Evolutionary conservation across 2,888 invertebrate species (phyloP).

Genomic region (Zaprionus lineosus): DNA sequence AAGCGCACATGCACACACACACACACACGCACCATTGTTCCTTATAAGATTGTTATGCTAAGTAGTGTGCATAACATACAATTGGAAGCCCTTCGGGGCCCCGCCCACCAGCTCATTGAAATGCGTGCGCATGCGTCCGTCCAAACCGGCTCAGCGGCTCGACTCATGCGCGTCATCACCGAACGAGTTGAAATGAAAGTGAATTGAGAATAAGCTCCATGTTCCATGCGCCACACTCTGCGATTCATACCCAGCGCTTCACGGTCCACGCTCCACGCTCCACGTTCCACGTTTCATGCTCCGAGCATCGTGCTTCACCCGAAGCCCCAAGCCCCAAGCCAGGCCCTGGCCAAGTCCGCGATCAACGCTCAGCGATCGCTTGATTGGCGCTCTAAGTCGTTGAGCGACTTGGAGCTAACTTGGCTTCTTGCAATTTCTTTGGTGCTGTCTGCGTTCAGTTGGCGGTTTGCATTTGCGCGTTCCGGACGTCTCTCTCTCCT

Average conservation of each 20-base stretch:
- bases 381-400: conserved; percentile 26
- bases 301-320: too few relatives aligned
- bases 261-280: neutral
- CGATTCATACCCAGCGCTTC: conserved; percentile 16
- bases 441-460: conserved; percentile 68
- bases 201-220: conserved; percentile 64
- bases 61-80: conserved; percentile 45
- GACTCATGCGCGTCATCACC: conserved; percentile 25
- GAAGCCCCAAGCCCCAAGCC: too few relatives aligned
- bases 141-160: conserved; percentile 43
- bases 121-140: conserved; percentile 72
- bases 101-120: conserved; percentile 58
- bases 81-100: too few relatives aligned
- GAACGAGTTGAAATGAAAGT: conserved; percentile 70
- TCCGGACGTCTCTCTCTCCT: conserved; percentile 61
- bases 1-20: conserved; percentile 1
- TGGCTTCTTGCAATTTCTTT: conserved; percentile 79
- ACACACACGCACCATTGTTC: too few relatives aligned
- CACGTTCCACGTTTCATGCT: neutral
- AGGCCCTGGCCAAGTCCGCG: too few relatives aligned
- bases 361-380: conserved; percentile 5
- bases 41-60: too few relatives aligned
- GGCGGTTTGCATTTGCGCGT: conserved; percentile 78
- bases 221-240: too few relatives aligned
- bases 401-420: conserved; percentile 34